Percentiles rank a stretch among this genome's conserved stretches.
Conservation (phyloP, 2,797 vertebrate genomes). For the Limnodromus scolopaceus region DNA sequence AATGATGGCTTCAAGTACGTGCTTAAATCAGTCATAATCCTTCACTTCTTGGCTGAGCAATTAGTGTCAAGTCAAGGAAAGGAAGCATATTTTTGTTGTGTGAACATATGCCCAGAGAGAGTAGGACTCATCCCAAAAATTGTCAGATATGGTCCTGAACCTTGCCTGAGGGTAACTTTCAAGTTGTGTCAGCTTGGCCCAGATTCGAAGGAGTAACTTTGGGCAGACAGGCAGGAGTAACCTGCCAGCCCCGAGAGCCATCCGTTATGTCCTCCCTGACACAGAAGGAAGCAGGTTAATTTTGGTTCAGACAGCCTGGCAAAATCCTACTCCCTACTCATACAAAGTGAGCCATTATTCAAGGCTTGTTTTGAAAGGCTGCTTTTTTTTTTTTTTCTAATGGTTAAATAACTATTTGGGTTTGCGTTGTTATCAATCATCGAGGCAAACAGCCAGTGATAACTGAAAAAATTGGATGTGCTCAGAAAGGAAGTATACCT, state of each 20-base stretch:
- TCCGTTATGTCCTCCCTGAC: constrained; percentile 23
- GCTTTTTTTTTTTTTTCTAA: background rate
- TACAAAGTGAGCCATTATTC: constrained; percentile 19
- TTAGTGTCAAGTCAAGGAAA: constrained; percentile 32
- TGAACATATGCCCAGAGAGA: constrained; percentile 37
- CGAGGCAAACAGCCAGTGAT: background rate
- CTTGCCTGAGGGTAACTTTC: constrained; percentile 34
- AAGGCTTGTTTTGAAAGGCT: constrained; percentile 19
- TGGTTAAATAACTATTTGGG: constrained; percentile 53
- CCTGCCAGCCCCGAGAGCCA: background rate
- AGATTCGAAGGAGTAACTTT: background rate
- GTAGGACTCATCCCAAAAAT: constrained; percentile 32
- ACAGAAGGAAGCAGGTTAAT: constrained; percentile 52
- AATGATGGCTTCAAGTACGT: background rate
- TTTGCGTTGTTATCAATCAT: constrained; percentile 39
- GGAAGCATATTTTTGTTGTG: constrained; percentile 30
- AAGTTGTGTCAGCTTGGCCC: constrained; percentile 15
- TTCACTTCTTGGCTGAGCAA: constrained; percentile 25
- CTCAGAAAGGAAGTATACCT: constrained; percentile 48
- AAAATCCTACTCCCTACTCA: background rate
- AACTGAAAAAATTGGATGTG: constrained; percentile 31
- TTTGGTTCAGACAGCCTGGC: constrained; percentile 41
- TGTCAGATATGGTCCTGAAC: constrained; percentile 1
- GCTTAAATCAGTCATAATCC: constrained; percentile 27
- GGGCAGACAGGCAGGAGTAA: background rate